phyloP scores from a whole-genome alignment of 2,797 vertebrate species.

The Poecilia wingei region DNA sequence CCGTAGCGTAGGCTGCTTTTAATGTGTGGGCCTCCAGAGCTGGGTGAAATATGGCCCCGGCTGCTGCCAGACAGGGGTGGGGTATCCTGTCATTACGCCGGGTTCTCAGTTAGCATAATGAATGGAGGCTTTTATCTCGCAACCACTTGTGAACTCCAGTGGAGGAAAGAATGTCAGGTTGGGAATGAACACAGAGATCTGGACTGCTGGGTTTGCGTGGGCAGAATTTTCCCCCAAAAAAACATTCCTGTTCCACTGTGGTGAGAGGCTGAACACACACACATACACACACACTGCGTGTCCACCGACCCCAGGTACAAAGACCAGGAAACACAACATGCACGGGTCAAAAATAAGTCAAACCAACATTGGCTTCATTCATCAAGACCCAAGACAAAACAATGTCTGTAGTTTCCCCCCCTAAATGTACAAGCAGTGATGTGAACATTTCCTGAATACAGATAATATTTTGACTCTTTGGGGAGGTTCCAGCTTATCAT shows the following conservation, averaged over 20 bases:
- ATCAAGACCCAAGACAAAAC: slow-evolving; percentile 62
- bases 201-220: slow-evolving; percentile 37
- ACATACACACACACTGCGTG: neutral
- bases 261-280: slow-evolving; percentile 16
- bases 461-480: slow-evolving; percentile 37
- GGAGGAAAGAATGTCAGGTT: slow-evolving; percentile 70
- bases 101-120: slow-evolving; percentile 66
- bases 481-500: slow-evolving; percentile 35
- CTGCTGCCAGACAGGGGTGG: slow-evolving; percentile 72
- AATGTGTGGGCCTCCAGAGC: slow-evolving; percentile 43
- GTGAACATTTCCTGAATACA: slow-evolving; percentile 31
- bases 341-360: slow-evolving; percentile 60
- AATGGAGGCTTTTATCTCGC: slow-evolving; percentile 79
- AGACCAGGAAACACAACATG: slow-evolving; percentile 35
- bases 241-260: slow-evolving; percentile 20
- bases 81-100: slow-evolving; percentile 69
- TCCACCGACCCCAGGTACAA: slow-evolving; percentile 12
- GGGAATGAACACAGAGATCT: slow-evolving; percentile 41
- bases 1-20: slow-evolving; percentile 3
- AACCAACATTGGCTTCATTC: slow-evolving; percentile 39
- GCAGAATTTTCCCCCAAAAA: slow-evolving; percentile 57
- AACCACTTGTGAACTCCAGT: slow-evolving; percentile 65
- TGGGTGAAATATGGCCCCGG: slow-evolving; percentile 53
- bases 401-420: slow-evolving; percentile 21
- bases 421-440: slow-evolving; percentile 12